Conservation (phyloP, 2,797 vertebrate genomes). For the Hafferia zeledoni region DNA sequence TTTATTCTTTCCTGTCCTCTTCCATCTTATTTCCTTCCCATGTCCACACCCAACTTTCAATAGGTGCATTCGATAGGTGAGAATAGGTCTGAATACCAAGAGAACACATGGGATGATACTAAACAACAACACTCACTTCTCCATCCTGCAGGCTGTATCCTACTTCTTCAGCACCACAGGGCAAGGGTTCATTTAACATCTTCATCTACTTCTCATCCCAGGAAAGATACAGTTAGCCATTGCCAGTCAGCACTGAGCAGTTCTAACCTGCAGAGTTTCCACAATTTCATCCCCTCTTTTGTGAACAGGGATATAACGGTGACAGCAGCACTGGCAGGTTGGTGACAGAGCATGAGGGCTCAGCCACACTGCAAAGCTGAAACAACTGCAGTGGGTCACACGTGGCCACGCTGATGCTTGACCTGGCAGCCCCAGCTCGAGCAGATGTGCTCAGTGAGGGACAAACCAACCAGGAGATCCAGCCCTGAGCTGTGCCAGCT, state of each 20-base stretch:
- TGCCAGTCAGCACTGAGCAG: fast-evolving
- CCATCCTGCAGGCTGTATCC: neutral
- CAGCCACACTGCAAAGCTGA: fast-evolving
- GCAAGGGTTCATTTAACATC: neutral
- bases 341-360: neutral
- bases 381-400: neutral
- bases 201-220: neutral
- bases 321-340: neutral
- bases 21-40: neutral
- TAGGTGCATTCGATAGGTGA: neutral
- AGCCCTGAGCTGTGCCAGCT: neutral
- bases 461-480: neutral
- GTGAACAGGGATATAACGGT: fast-evolving
- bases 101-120: neutral
- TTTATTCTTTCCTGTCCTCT: neutral
- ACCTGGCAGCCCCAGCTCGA: neutral
- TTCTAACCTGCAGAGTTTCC: neutral
- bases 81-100: neutral
- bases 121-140: neutral
- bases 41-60: neutral
- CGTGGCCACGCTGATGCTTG: neutral
- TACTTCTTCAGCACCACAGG: neutral
- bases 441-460: neutral
- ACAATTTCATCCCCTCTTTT: fast-evolving
- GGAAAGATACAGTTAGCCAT: fast-evolving